Conservation (phyloP, 2,113 vertebrate species). For the Eulemur macaco region DNA sequence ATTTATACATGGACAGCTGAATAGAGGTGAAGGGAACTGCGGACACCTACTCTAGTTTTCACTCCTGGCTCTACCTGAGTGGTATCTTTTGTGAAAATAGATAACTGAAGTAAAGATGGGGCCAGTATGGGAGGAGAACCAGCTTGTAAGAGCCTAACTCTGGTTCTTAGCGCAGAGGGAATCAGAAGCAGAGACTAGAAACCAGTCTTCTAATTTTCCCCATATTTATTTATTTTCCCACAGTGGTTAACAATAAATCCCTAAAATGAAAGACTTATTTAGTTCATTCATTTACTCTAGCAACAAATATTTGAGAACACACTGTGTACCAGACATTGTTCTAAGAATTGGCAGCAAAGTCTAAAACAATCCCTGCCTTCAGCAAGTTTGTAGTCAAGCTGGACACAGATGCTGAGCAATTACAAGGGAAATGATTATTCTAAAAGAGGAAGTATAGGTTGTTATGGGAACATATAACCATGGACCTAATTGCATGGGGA, state of each 20-base stretch:
- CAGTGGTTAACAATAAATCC: not conserved
- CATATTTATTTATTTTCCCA: not conserved
- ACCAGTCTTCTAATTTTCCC: not conserved
- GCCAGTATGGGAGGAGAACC: not conserved
- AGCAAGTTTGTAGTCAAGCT: not conserved
- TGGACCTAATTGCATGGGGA: not conserved
- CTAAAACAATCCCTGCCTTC: not conserved
- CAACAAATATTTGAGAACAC: constrained; percentile 28
- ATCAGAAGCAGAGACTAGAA: constrained; percentile 5
- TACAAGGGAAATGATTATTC: not conserved
- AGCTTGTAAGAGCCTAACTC: not conserved
- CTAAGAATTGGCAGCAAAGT: not conserved
- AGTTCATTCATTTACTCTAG: constrained; percentile 48
- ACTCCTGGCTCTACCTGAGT: not conserved
- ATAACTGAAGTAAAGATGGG: not conserved
- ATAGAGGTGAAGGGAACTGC: not conserved
- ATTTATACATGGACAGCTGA: not conserved
- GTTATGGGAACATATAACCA: not conserved
- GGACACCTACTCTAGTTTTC: not conserved
- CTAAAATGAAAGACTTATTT: not conserved
- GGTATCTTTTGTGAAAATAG: not conserved
- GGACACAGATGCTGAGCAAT: not conserved
- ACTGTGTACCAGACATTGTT: not conserved
- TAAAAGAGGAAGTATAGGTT: not conserved
- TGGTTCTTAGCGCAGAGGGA: not conserved